These are phyloP conservation scores for Poeciliopsis turneri DNA, from an alignment of 2,797 vertebrate genomes.

Conservation along the genomic window DNA sequence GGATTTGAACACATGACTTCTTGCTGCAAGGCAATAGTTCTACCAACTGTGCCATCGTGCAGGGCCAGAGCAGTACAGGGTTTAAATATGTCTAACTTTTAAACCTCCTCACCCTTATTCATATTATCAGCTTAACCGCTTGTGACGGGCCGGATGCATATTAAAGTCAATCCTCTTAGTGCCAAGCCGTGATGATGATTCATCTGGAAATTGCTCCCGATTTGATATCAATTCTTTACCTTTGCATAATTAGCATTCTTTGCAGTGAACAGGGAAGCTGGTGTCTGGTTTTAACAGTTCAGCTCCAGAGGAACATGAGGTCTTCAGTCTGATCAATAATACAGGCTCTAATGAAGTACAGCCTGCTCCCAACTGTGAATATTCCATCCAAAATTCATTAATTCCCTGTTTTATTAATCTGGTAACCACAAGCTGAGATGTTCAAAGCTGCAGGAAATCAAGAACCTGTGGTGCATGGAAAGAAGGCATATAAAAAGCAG, in stretches of 20 bases:
- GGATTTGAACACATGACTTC: not conserved
- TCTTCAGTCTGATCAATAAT: constrained; percentile 84
- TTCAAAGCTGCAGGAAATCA: constrained; percentile 74
- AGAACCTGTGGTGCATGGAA: constrained; percentile 65
- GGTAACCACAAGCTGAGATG: constrained; percentile 77
- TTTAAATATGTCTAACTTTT: constrained; percentile 12
- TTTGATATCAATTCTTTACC: constrained; percentile 78
- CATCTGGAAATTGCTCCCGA: constrained; percentile 79
- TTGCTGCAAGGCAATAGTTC: not conserved
- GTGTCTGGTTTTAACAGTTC: constrained; percentile 62
- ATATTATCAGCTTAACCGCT: constrained; percentile 57
- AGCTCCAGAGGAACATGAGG: constrained; percentile 69
- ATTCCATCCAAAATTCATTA: constrained; percentile 86
- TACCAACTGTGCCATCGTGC: not conserved
- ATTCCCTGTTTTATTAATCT: constrained; percentile 86
- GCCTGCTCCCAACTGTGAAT: constrained; percentile 75
- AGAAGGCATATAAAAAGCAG: constrained; percentile 51
- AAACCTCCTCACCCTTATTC: constrained; percentile 14
- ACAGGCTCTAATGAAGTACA: constrained; percentile 80
- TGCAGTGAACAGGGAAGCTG: constrained; percentile 37
- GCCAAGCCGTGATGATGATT: constrained; percentile 72
- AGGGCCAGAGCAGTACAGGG: not conserved
- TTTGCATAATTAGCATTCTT: constrained; percentile 75
- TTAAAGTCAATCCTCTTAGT: constrained; percentile 74
- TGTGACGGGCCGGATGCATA: constrained; percentile 70